These are phyloP conservation scores for Grallaria varia DNA, from an alignment of 2,113 vertebrate genomes.

Conservation along the genomic window DNA sequence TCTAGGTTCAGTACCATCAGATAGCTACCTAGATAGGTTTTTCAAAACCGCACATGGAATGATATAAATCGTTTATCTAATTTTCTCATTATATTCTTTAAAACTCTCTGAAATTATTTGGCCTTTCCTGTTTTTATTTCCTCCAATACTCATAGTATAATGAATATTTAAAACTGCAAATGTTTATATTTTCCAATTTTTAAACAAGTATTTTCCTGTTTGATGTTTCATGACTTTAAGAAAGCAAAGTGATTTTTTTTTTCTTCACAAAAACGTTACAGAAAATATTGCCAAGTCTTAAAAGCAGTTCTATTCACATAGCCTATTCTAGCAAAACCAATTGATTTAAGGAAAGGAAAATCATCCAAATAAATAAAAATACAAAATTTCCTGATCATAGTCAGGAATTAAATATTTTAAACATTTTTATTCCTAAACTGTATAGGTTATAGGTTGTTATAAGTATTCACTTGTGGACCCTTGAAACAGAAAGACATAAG, in stretches of 20 bases:
- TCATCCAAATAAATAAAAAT: not conserved
- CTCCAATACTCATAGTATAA: not conserved
- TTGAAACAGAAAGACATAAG: not conserved
- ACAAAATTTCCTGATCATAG: not conserved
- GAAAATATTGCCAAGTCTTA: not conserved
- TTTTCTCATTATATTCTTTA: not conserved
- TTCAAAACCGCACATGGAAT: not conserved
- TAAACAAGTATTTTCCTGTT: not conserved
- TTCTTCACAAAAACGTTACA: not conserved
- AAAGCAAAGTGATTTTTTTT: not conserved
- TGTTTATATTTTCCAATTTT: not conserved
- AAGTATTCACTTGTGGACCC: not conserved
- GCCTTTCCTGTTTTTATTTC: not conserved
- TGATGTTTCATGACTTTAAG: not conserved
- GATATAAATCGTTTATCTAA: rapidly evolving
- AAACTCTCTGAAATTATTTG: not conserved
- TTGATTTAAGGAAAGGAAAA: not conserved
- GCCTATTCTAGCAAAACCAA: not conserved
- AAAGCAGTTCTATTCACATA: not conserved
- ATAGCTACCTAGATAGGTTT: not conserved
- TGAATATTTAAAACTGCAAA: not conserved
- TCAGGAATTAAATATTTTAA: not conserved
- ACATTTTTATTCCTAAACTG: not conserved
- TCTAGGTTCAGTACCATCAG: not conserved
- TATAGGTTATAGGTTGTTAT: not conserved